phyloP scores from a whole-genome alignment of 2,113 vertebrate species.

The Spheniscus mendiculus region DNA sequence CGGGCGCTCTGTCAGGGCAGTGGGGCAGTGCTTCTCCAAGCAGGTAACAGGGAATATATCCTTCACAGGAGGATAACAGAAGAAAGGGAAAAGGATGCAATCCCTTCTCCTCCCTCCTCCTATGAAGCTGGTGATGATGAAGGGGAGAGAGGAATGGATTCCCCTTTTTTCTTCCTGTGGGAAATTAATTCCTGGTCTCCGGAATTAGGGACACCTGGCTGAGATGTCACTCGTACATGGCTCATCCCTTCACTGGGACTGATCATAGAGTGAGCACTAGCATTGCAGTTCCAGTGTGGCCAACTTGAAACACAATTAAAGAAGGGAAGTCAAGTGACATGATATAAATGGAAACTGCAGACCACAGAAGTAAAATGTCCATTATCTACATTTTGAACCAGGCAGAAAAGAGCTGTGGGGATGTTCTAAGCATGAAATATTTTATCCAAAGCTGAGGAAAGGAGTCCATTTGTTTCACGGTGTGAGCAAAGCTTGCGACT shows the following conservation, averaged over 20 bases:
- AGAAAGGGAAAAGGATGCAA: background rate
- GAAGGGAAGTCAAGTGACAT: background rate
- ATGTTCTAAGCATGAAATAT: background rate
- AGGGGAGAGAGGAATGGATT: background rate
- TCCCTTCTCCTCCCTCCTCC: background rate
- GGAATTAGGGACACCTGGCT: background rate
- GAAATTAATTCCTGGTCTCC: background rate
- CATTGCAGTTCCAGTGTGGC: background rate
- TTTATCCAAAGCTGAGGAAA: background rate
- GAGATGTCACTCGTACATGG: background rate
- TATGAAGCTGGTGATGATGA: background rate
- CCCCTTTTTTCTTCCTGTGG: background rate
- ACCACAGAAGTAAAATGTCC: background rate
- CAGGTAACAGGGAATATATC: too few relatives aligned
- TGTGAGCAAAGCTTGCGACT: background rate
- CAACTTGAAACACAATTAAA: background rate
- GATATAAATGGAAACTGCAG: background rate
- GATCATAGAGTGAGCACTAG: background rate
- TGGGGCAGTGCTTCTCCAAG: rapidly evolving
- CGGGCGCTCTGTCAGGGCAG: background rate
- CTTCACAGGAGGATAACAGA: background rate
- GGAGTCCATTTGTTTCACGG: background rate
- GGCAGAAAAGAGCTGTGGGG: background rate
- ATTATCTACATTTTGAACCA: background rate
- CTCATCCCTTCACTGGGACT: background rate